These are phyloP conservation scores for Thymelicus lineola DNA, from an alignment of 2,888 invertebrate species.

Conservation along the genomic window DNA sequence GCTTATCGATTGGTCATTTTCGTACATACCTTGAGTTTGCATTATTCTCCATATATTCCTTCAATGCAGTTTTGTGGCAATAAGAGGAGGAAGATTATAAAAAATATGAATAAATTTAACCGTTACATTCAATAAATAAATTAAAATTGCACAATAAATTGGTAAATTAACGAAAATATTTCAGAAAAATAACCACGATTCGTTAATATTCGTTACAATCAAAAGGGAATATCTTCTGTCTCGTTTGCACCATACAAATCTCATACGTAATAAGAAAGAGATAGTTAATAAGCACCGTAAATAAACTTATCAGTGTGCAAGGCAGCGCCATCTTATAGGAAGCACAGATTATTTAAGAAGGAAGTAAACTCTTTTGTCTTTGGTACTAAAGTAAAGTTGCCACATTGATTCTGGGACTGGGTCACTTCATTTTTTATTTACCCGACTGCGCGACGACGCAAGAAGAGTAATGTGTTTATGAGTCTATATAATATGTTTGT, in stretches of 20 bases:
- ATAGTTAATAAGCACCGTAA: conserved; percentile 57
- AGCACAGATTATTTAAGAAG: conserved; percentile 40
- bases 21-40: conserved; percentile 70
- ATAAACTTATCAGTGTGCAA: conserved; percentile 62
- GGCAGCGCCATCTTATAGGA: conserved; percentile 63
- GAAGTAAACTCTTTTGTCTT: conserved; percentile 58
- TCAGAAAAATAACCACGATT: conserved; percentile 73
- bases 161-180: conserved; percentile 68
- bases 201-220: conserved; percentile 83
- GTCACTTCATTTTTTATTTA: too few species aligned
- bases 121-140: conserved; percentile 50
- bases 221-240: conserved; percentile 62
- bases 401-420: conserved; percentile 24
- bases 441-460: too few species aligned
- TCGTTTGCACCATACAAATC: conserved; percentile 48
- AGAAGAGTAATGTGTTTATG: too few species aligned
- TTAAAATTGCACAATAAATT: conserved; percentile 63
- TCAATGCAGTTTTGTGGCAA: conserved; percentile 48
- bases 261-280: conserved; percentile 54
- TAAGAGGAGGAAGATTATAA: conserved; percentile 52
- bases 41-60: conserved; percentile 67
- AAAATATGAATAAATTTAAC: conserved; percentile 49
- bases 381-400: conserved; percentile 57
- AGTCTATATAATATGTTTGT: too few species aligned
- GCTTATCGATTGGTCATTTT: conserved; percentile 72